Conservation (phyloP, 2,113 vertebrate genomes). For the Nothoprocta perdicaria region DNA sequence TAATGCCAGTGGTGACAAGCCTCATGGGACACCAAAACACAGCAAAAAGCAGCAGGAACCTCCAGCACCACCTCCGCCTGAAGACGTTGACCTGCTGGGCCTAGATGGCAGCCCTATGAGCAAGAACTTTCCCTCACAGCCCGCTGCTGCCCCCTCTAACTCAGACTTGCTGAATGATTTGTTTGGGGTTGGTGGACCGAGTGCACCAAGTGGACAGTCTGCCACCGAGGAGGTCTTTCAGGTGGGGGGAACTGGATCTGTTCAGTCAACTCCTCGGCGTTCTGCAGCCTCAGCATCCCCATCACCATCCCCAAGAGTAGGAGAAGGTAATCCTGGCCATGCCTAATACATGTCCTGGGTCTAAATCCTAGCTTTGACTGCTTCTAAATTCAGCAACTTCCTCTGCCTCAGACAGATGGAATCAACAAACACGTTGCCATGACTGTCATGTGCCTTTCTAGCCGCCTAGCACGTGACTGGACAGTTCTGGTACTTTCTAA, state of each 20-base stretch:
- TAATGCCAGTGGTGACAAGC: conserved; percentile 81
- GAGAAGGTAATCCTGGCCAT: conserved; percentile 78
- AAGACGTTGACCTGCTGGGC: conserved; percentile 93
- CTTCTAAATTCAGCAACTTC: not conserved
- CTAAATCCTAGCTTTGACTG: not conserved
- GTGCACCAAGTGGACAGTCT: conserved; percentile 67
- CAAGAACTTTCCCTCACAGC: conserved; percentile 72
- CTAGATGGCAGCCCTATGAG: conserved; percentile 83
- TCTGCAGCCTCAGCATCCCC: conserved; percentile 83
- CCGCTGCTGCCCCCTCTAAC: conserved; percentile 81
- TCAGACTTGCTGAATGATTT: conserved; percentile 93
- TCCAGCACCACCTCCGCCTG: conserved; percentile 67
- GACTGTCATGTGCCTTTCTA: not conserved
- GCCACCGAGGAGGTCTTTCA: conserved; percentile 76
- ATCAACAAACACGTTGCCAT: not conserved
- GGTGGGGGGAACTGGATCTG: conserved; percentile 79
- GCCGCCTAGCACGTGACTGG: not conserved
- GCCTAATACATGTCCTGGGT: rapidly evolving
- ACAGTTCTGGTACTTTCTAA: not conserved
- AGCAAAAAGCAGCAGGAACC: conserved; percentile 77
- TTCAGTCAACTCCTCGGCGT: conserved; percentile 92
- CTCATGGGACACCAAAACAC: conserved; percentile 76
- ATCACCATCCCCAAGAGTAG: conserved; percentile 83
- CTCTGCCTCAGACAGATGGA: not conserved
- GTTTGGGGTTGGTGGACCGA: conserved; percentile 80